Evolutionary conservation across 1,140 invertebrate genomes (phyloP), one percentile per base, ranked within the genome.

Genomic region (Geopemphigus sp.): DNA sequence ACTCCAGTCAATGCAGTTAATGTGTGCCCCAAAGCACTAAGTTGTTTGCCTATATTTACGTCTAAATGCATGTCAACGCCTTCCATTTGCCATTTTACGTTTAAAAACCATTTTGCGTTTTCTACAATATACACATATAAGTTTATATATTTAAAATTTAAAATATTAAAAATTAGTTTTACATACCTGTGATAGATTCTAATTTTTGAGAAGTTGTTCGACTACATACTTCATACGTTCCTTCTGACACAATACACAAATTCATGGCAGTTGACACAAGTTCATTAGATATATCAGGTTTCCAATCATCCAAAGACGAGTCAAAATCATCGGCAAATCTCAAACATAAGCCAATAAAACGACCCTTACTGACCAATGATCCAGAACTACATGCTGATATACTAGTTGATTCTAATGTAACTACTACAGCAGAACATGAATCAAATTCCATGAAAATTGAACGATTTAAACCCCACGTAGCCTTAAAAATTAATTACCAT

Each of bases 21-120:
- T 1, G 97, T 99, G 84, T 97, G 94, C 1, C 95, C 95, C 24
- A 99, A 87, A 3, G 95, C 92, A 3, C 95, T 96, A 22, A 98
- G 86, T 84, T 98, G 95, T 85, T 98, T 98, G 45, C 98, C 97
- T 32, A 98, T 95, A 84, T 93, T 96, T 0, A 96, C 94, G 85
- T 98, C 96, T 64, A 98, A 87, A 85, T 98, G 95, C 80, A 98
- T 96, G 84, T 98, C 96, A 22, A 98, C 95, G 78, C 98, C 98
- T 87, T 98, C 95, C 98, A 99, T 99, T 87, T 98, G 93, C 96
- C 97, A 98, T 82, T 95, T 93, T 0, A 99, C 95, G 86, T 98
- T 98, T 39, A 99, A 86, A 82, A 98, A 91, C 98, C 97, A 99
- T 86, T 99, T 98, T 3, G 97, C 96, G 87, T 98, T 98, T 86